phyloP scores from a whole-genome alignment of 2,113 vertebrate species.

The Onychorhynchus coronatus region DNA sequence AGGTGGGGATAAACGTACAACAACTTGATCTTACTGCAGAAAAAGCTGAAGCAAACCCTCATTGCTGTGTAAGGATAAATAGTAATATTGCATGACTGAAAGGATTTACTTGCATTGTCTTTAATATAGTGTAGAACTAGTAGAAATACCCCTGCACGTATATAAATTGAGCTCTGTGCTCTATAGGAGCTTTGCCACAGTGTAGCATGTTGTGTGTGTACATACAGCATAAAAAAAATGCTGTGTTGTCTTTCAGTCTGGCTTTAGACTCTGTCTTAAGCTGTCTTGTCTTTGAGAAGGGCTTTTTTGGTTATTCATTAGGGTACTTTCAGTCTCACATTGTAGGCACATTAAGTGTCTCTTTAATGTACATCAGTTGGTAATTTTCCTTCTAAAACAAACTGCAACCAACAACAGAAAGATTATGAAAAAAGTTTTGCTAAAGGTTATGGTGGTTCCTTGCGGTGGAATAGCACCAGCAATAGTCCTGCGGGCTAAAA shows the following conservation, averaged over 20 bases:
- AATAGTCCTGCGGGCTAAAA: neutral
- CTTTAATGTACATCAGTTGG: neutral
- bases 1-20: neutral
- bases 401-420: neutral
- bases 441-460: neutral
- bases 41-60: neutral
- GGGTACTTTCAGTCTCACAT: neutral
- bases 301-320: neutral
- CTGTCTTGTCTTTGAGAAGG: neutral
- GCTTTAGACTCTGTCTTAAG: neutral
- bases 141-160: neutral
- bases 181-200: neutral
- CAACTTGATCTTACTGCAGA: neutral
- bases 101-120: neutral
- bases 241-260: neutral
- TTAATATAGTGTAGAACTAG: neutral
- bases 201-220: fast-evolving
- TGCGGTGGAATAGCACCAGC: neutral
- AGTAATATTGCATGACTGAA: neutral
- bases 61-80: neutral
- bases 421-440: too few species aligned
- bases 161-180: neutral
- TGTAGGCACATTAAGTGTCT: fast-evolving
- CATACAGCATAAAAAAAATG: neutral
- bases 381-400: neutral